These are phyloP conservation scores for human (Homo sapiens) DNA, from an alignment of 2,113 vertebrate species.

Conservation along the genomic window DNA sequence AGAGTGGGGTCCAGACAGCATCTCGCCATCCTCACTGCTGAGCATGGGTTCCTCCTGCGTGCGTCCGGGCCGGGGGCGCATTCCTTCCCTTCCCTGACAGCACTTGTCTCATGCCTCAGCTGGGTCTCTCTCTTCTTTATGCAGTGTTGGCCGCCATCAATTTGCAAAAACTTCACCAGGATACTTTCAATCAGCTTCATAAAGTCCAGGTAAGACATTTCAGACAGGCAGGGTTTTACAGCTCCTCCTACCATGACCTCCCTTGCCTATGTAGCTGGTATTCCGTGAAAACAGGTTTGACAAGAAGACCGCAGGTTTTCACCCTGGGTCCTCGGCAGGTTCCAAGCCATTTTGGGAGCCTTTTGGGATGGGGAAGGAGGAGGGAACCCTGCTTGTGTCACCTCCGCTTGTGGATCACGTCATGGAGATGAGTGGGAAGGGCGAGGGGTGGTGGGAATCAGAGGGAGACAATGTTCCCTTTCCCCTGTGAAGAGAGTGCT, in stretches of 20 bases:
- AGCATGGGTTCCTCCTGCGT: neutral
- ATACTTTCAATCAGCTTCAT: neutral
- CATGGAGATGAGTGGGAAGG: neutral
- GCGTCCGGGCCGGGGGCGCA: neutral
- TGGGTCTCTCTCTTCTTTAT: neutral
- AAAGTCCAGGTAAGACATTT: constrained; percentile 52
- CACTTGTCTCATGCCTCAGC: neutral
- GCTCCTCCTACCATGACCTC: neutral
- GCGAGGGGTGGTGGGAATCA: neutral
- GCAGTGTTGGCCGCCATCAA: constrained; percentile 64
- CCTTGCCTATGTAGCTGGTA: neutral
- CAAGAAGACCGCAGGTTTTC: fast-evolving
- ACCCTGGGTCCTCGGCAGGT: neutral
- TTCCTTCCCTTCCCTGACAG: neutral
- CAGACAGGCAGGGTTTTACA: neutral
- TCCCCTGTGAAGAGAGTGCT: neutral
- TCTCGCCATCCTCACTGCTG: neutral
- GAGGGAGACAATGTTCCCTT: neutral
- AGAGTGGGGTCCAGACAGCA: neutral
- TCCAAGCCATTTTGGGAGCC: neutral
- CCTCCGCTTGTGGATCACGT: neutral
- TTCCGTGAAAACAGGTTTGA: neutral
- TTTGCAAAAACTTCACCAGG: fast-evolving
- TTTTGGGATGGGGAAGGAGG: neutral
- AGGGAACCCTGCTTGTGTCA: neutral